phyloP scores from a whole-genome alignment of 1,140 invertebrate genomes.

The Pinna nobilis region DNA sequence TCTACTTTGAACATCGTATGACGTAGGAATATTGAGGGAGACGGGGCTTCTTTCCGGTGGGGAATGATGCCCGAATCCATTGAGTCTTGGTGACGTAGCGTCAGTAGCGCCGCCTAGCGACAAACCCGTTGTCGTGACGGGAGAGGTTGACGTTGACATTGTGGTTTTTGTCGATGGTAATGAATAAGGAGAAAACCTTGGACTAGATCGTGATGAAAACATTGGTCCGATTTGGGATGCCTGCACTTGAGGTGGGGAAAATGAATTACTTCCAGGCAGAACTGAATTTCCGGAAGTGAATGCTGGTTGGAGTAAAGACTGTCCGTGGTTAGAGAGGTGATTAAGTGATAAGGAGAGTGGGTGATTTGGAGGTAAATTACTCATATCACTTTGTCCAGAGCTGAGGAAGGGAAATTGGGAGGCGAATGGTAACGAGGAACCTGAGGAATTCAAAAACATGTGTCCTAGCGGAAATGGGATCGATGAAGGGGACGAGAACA shows the following conservation, averaged over 20 bases:
- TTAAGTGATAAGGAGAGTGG: constrained; percentile 39
- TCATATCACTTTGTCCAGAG: constrained; percentile 36
- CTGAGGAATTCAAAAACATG: constrained; percentile 36
- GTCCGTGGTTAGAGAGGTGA: constrained; percentile 17
- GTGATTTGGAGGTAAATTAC: constrained; percentile 34
- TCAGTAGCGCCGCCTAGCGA: constrained; percentile 19
- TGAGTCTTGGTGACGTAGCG: constrained; percentile 31
- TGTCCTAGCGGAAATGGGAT: constrained; percentile 44
- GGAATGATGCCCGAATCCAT: constrained; percentile 33
- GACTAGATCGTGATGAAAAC: constrained; percentile 44
- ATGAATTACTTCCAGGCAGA: constrained; percentile 21
- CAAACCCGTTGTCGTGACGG: constrained; percentile 19
- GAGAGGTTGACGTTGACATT: constrained; percentile 36
- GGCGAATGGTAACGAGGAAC: too few species aligned
- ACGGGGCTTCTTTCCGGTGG: constrained; percentile 30
- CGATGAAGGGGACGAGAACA: constrained; percentile 40
- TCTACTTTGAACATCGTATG: constrained; percentile 35
- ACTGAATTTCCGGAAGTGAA: constrained; percentile 24
- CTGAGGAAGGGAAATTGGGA: constrained; percentile 38
- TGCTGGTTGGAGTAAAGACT: constrained; percentile 39
- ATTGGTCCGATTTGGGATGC: constrained; percentile 38
- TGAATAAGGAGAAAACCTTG: constrained; percentile 43
- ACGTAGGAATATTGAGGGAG: constrained; percentile 44
- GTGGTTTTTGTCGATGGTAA: constrained; percentile 42
- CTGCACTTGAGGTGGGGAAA: constrained; percentile 32